Evolutionary conservation across 2,113 vertebrate genomes (phyloP), one percentile per base, ranked within the genome.

Genomic region (Struthio camelus): DNA sequence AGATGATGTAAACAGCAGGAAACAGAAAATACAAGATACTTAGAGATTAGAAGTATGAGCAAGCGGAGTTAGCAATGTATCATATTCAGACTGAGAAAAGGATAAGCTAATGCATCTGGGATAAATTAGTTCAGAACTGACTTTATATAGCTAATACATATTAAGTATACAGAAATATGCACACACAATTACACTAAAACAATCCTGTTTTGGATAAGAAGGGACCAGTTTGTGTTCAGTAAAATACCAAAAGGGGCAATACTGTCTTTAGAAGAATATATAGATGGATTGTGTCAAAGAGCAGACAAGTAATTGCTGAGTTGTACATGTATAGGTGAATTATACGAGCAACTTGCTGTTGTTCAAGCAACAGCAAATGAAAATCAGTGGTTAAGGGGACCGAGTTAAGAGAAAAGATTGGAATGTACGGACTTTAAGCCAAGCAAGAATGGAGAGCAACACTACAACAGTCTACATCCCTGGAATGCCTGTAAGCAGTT

Each of bases 1-100:
- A 97, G 93, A 95, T 86, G 94, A 97, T 96, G 51, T 96, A 96
- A 96, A 93, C 95, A 97, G 95, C 96, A 76, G 95, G 95, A 95
- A 91, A 75, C 75, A 93, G 80, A 96, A 91, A 93, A 95, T 34
- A 96, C 73, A 92, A 12, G 11, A 91, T 89, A 66, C 20, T 95
- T 93, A 82, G 65, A 94, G 87, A 65, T 94, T 66, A 94, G 59
- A 96, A 89, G 90, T 64, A 95, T 78, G 54, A 94, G 32, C 87
- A 64, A 73, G 56, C 95, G 27, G 64, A 93, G 42, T 90, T 93
- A 91, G 30, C 71, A 64, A 89, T 91, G 23, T 78, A 62, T 94
- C 80, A 82, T 90, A 72, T 71, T 95, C 40, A 86, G 71, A 91
- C 25, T 78, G 71, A 78, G 64, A 79, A 81, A 92, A 92, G 69